A percentile compares a stretch with the other conserved stretches of the same genome.
phyloP scores from a whole-genome alignment of 2,113 vertebrate genomes.

The Planiliza haematocheilus region DNA sequence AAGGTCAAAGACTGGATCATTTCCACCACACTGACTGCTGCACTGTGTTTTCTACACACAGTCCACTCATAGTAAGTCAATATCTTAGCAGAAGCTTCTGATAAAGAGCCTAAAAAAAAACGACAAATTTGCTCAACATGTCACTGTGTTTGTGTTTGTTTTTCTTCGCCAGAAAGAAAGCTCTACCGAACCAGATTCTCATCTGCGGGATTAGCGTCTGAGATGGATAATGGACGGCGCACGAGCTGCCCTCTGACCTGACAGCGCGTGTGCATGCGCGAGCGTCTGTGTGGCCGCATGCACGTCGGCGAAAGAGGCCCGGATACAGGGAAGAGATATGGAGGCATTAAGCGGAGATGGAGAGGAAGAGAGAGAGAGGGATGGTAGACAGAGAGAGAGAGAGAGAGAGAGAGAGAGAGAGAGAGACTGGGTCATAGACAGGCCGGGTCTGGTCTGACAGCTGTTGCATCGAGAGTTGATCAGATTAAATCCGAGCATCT shows the following conservation, averaged over 20 bases:
- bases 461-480: slow-evolving; percentile 79
- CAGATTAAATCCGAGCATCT: slow-evolving; percentile 80
- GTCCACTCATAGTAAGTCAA: slow-evolving; percentile 3
- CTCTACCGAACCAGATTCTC: slow-evolving; percentile 26
- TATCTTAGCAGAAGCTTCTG: slow-evolving; percentile 9
- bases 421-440: slow-evolving; percentile 51
- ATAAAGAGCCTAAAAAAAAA: background rate
- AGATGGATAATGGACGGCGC: slow-evolving; percentile 29
- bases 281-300: background rate
- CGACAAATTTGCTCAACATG: too few species aligned
- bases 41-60: background rate
- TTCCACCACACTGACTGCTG: background rate
- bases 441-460: slow-evolving; percentile 64
- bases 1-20: slow-evolving; percentile 11
- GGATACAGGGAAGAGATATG: slow-evolving; percentile 27
- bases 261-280: background rate
- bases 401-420: background rate
- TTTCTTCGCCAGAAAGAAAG: slow-evolving; percentile 2
- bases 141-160: background rate
- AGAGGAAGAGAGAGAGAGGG: slow-evolving; percentile 8
- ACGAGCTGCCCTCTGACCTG: slow-evolving; percentile 18
- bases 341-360: slow-evolving; percentile 32
- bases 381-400: background rate
- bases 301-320: slow-evolving; percentile 17
- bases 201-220: slow-evolving; percentile 42